phyloP scores from a whole-genome alignment of 2,797 vertebrate species.

The Oophaga sylvatica region DNA sequence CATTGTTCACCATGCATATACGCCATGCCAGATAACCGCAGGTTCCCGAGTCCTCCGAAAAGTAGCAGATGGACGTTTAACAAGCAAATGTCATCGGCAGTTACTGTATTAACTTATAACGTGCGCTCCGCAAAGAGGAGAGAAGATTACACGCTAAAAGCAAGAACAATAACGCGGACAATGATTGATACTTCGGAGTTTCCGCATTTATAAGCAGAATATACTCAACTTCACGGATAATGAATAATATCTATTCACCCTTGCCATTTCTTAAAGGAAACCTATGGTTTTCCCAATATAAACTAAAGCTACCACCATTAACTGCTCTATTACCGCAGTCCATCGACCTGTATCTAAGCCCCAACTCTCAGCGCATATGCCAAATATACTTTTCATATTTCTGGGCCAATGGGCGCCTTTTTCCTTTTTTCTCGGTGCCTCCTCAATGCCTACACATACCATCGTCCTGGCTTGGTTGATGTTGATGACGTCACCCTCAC shows the following conservation, averaged over 20 bases:
- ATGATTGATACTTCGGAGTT: neutral
- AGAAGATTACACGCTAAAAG: constrained; percentile 10
- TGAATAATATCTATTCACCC: neutral
- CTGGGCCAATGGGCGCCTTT: too few relatives aligned
- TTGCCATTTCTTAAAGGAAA: neutral
- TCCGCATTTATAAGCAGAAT: neutral
- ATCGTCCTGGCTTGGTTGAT: too few relatives aligned
- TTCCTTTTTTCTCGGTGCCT: too few relatives aligned
- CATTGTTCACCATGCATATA: constrained; percentile 34
- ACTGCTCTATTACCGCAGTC: too few relatives aligned
- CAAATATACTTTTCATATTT: too few relatives aligned
- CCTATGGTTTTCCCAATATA: neutral
- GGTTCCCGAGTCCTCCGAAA: neutral
- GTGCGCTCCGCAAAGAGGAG: constrained; percentile 2
- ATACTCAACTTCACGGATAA: neutral
- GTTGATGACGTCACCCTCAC: too few relatives aligned
- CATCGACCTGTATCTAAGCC: neutral
- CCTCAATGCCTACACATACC: too few relatives aligned
- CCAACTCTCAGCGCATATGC: neutral
- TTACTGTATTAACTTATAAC: constrained; percentile 9
- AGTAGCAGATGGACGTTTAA: constrained; percentile 52
- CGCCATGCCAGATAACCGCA: constrained; percentile 27
- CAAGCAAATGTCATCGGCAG: constrained; percentile 32
- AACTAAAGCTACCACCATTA: neutral
- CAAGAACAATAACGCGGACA: neutral